These are phyloP conservation scores for Pocota personata DNA, from an alignment of 2,888 invertebrate genomes.

Conservation along the genomic window DNA sequence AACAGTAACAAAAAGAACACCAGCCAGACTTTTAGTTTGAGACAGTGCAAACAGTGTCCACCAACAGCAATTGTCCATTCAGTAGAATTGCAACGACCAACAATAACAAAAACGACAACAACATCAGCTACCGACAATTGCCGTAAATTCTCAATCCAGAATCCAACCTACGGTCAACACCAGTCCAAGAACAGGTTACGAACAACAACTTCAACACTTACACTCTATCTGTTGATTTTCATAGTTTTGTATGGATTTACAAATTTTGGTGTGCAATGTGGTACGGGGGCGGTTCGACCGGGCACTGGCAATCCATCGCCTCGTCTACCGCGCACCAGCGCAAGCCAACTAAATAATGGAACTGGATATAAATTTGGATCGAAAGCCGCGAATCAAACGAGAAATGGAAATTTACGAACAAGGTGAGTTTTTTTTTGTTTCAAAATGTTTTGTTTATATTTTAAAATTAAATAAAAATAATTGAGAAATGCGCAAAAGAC, in stretches of 20 bases:
- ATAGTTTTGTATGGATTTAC: slow-evolving; percentile 75
- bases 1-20: slow-evolving; percentile 66
- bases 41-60: slow-evolving; percentile 33
- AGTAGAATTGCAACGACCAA: slow-evolving; percentile 35
- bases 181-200: slow-evolving; percentile 62
- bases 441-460: slow-evolving; percentile 81
- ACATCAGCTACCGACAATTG: slow-evolving; percentile 6
- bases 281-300: slow-evolving; percentile 79
- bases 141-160: slow-evolving; percentile 56
- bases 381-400: slow-evolving; percentile 80
- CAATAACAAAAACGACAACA: slow-evolving; percentile 25
- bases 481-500: not conserved
- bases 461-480: not conserved
- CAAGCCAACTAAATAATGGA: slow-evolving; percentile 84
- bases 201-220: slow-evolving; percentile 71
- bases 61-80: slow-evolving; percentile 28
- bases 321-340: slow-evolving; percentile 85
- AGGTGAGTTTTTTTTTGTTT: slow-evolving; percentile 81
- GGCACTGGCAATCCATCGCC: slow-evolving; percentile 82
- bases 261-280: slow-evolving; percentile 74
- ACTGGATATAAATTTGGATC: slow-evolving; percentile 80
- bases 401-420: slow-evolving; percentile 82
- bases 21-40: slow-evolving; percentile 53
- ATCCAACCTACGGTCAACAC: slow-evolving; percentile 63
- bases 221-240: slow-evolving; percentile 76